Evolutionary conservation across 2,797 vertebrate species (phyloP).

Genomic region (Mastacembelus armatus): DNA sequence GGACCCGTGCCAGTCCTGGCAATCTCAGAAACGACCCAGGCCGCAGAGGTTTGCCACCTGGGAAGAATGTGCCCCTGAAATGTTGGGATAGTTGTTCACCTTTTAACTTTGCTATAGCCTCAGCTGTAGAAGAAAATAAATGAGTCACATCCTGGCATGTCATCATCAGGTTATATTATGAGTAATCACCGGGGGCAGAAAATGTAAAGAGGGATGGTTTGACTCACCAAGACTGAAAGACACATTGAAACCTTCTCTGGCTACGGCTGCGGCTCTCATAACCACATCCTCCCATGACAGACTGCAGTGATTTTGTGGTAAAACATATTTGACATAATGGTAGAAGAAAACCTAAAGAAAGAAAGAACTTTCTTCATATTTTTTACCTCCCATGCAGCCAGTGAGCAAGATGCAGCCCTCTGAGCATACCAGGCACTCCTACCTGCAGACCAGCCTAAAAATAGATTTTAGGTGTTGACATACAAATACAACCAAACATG

Average conservation of each 20-base stretch:
- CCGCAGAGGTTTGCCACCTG: constrained; percentile 74
- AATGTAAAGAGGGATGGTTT: not conserved
- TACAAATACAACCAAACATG: not conserved
- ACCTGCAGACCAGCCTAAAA: constrained; percentile 88
- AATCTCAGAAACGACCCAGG: constrained; percentile 81
- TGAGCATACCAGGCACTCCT: constrained; percentile 90
- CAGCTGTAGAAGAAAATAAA: constrained; percentile 73
- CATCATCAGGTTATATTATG: not conserved
- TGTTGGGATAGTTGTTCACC: constrained; percentile 77
- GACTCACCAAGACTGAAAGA: constrained; percentile 88
- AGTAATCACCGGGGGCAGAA: not conserved
- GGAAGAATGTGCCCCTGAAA: constrained; percentile 86
- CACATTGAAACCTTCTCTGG: constrained; percentile 89
- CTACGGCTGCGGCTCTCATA: constrained; percentile 79
- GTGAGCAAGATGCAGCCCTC: constrained; percentile 87
- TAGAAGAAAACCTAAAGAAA: too few species aligned
- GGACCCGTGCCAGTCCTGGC: constrained; percentile 80
- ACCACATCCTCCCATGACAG: constrained; percentile 87
- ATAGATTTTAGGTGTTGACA: not conserved
- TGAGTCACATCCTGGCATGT: not conserved
- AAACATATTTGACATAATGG: not conserved
- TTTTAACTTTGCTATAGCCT: constrained; percentile 82
- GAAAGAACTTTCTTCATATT: not conserved
- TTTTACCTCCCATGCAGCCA: constrained; percentile 89
- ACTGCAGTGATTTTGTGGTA: constrained; percentile 64